Conservation (phyloP, 37 sponge, comb jelly and placozoan genomes). For the Ephydatia muelleri region DNA sequence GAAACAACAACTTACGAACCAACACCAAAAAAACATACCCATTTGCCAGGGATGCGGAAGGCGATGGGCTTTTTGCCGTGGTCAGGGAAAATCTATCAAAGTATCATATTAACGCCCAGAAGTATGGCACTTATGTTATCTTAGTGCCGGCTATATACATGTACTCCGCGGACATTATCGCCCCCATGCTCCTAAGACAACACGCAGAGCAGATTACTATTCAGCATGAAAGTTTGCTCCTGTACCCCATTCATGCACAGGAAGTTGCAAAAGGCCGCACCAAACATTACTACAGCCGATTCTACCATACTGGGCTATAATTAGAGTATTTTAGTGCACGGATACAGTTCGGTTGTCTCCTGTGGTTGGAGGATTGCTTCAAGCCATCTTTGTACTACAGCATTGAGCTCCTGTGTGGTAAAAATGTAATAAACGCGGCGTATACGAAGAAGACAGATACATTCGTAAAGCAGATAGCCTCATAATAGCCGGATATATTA, state of each 20-base stretch:
- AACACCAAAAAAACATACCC: neutral
- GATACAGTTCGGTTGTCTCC: slow-evolving; percentile 41
- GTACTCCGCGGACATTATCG: too few relatives aligned
- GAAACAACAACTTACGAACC: neutral
- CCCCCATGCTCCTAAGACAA: too few relatives aligned
- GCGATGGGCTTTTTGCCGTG: neutral
- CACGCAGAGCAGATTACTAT: too few relatives aligned
- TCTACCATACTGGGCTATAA: slow-evolving; percentile 30
- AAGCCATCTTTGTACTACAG: slow-evolving; percentile 69
- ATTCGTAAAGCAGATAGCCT: neutral
- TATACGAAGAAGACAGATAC: neutral
- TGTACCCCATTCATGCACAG: too few relatives aligned
- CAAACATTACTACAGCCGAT: too few relatives aligned
- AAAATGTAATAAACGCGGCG: slow-evolving; percentile 5
- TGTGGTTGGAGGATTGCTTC: slow-evolving; percentile 41
- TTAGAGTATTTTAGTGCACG: slow-evolving; percentile 14
- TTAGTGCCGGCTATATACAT: too few relatives aligned
- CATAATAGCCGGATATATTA: neutral
- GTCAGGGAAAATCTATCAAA: too few relatives aligned
- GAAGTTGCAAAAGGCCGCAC: too few relatives aligned
- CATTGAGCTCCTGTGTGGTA: slow-evolving; percentile 66
- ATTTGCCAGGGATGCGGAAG: neutral
- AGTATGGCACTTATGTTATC: too few relatives aligned
- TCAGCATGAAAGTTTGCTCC: too few relatives aligned
- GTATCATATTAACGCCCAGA: too few relatives aligned